Percentiles rank a stretch among this genome's conserved stretches.
Evolutionary conservation across 2,113 vertebrate genomes (phyloP).

Genomic region (Syngnathus typhle): DNA sequence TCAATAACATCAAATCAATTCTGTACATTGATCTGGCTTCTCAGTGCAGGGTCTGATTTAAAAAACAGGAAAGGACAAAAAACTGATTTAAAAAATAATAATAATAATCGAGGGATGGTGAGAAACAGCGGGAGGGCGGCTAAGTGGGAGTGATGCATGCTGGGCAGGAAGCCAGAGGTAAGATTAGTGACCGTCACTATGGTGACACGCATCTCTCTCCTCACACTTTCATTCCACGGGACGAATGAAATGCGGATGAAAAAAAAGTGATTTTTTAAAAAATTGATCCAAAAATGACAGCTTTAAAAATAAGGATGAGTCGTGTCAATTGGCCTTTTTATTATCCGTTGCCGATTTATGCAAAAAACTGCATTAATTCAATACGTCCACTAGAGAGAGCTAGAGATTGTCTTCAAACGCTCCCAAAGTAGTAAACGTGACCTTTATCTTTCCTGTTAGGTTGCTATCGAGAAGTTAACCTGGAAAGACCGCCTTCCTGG

Average conservation of each 20-base stretch:
- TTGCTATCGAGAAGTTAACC: conserved; percentile 79
- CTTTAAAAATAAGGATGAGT: not conserved
- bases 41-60: not conserved
- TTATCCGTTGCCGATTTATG: not conserved
- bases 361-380: conserved; percentile 10
- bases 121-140: conserved; percentile 34
- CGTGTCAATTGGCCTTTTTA: not conserved
- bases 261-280: not conserved
- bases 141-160: conserved; percentile 63
- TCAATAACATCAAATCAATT: not conserved
- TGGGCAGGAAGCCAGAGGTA: conserved; percentile 63
- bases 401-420: conserved; percentile 9
- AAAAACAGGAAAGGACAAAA: not conserved
- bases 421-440: not conserved
- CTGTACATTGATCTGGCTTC: not conserved
- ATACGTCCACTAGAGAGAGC: conserved; percentile 48
- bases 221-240: conserved; percentile 1
- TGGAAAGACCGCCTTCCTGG: conserved; percentile 89
- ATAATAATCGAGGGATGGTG: conserved; percentile 29
- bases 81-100: conserved; percentile 2
- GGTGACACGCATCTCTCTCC: conserved; percentile 49
- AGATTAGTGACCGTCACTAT: conserved; percentile 65
- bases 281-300: not conserved
- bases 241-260: conserved; percentile 5
- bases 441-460: conserved; percentile 32